Evolutionary conservation across 2,113 vertebrate species (phyloP).

Genomic region (Rhinoderma darwinii): DNA sequence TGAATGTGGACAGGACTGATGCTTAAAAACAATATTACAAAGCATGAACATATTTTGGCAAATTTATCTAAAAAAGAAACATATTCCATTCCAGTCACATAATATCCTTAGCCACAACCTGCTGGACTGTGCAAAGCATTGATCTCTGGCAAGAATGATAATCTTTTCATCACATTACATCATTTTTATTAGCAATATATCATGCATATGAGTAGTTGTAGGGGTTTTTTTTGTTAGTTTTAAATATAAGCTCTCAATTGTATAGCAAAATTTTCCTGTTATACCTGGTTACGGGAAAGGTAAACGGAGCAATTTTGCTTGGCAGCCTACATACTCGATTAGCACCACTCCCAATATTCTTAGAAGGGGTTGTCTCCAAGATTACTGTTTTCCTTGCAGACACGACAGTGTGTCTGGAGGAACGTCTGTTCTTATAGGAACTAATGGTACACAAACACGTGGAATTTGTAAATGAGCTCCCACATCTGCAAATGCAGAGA

Average conservation of each 20-base stretch:
- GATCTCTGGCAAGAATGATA: neutral
- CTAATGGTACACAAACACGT: no score
- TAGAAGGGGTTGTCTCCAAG: neutral
- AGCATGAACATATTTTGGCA: neutral
- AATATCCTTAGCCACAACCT: neutral
- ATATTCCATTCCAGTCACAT: neutral
- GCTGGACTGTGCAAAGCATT: neutral
- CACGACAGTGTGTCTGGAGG: neutral
- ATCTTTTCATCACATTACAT: neutral
- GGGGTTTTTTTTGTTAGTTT: neutral
- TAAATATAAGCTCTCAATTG: neutral
- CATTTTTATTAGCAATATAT: neutral
- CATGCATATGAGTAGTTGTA: slow-evolving; percentile 18
- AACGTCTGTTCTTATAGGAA: no score
- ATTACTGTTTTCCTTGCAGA: neutral
- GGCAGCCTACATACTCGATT: neutral
- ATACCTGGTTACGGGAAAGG: neutral
- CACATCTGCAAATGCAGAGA: no score
- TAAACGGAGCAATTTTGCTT: neutral
- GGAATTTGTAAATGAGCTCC: no score
- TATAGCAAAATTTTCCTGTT: neutral
- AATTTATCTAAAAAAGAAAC: neutral
- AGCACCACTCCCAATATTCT: neutral
- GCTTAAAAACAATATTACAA: neutral
- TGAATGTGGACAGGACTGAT: neutral